Evolutionary conservation across 2,888 invertebrate species (phyloP).

Genomic region (Prosopocoilus inquinatus): DNA sequence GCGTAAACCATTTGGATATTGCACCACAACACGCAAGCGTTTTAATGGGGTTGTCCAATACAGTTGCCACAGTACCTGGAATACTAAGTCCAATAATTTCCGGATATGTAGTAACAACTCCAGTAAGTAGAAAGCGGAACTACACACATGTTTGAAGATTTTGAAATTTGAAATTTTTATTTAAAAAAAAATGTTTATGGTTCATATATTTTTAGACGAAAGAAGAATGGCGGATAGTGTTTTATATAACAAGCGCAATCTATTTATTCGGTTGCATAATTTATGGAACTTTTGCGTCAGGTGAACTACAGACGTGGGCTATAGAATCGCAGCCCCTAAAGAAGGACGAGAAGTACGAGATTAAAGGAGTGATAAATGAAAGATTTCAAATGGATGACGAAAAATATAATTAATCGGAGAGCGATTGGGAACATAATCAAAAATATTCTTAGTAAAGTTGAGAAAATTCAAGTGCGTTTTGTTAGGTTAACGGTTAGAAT

Average conservation of each 20-base stretch:
- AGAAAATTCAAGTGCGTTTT: too few relatives aligned
- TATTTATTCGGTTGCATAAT: slow-evolving; percentile 81
- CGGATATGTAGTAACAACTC: slow-evolving; percentile 71
- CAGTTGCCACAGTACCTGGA: slow-evolving; percentile 86
- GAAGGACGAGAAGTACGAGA: slow-evolving; percentile 8
- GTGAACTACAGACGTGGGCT: slow-evolving; percentile 82
- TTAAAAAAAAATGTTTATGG: background rate
- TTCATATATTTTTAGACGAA: slow-evolving; percentile 27
- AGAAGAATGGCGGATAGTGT: slow-evolving; percentile 79
- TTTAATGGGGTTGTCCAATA: slow-evolving; percentile 89
- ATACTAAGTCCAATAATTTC: slow-evolving; percentile 85
- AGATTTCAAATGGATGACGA: slow-evolving; percentile 16
- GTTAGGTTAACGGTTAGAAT: too few relatives aligned
- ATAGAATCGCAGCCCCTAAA: slow-evolving; percentile 43
- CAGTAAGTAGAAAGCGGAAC: slow-evolving; percentile 48
- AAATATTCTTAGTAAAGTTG: too few relatives aligned
- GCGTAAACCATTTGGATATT: slow-evolving; percentile 83
- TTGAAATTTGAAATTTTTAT: background rate
- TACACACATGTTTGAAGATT: too few relatives aligned
- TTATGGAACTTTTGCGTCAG: slow-evolving; percentile 81
- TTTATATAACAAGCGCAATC: slow-evolving; percentile 79
- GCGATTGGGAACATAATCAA: too few relatives aligned
- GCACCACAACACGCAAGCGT: slow-evolving; percentile 91
- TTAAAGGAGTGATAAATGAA: slow-evolving; percentile 14
- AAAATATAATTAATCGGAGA: background rate